Percentiles rank a stretch among this genome's conserved stretches.
These are phyloP conservation scores for Malacoctenus gilli DNA, from an alignment of 2,797 vertebrate species.

Conservation along the genomic window DNA sequence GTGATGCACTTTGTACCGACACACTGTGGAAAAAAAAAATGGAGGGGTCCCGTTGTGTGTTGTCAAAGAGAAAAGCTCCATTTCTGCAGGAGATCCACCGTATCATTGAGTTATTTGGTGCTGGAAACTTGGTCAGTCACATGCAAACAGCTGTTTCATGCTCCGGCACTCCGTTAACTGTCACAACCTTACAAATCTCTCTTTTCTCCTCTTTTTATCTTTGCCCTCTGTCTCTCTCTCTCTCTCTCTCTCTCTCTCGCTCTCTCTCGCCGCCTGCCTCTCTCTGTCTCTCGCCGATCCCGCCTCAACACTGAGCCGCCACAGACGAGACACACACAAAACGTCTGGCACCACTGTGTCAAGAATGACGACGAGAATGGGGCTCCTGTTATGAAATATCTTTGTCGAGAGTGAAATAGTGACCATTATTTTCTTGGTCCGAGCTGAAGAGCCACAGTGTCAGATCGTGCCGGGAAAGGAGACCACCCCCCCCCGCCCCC, in stretches of 20 bases:
- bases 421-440: slow-evolving; percentile 40
- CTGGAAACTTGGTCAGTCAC: slow-evolving; percentile 61
- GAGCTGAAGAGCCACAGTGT: slow-evolving; percentile 35
- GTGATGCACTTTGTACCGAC: slow-evolving; percentile 38
- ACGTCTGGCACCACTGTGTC: slow-evolving; percentile 51
- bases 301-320: slow-evolving; percentile 43
- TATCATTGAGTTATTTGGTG: slow-evolving; percentile 80
- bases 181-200: slow-evolving; percentile 57
- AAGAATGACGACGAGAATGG: slow-evolving; percentile 52
- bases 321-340: slow-evolving; percentile 56
- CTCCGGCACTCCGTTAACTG: slow-evolving; percentile 64
- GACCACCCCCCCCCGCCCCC: no score
- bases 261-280: slow-evolving; percentile 28
- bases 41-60: slow-evolving; percentile 40
- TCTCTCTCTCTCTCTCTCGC: slow-evolving; percentile 29
- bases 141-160: slow-evolving; percentile 69
- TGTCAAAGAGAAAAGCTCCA: slow-evolving; percentile 73
- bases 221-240: slow-evolving; percentile 30
- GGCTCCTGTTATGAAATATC: slow-evolving; percentile 49
- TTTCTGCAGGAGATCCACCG: slow-evolving; percentile 63
- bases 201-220: slow-evolving; percentile 51
- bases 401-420: slow-evolving; percentile 54
- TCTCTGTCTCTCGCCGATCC: slow-evolving; percentile 32
- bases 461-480: slow-evolving; percentile 25
- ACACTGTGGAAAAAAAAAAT: slow-evolving; percentile 43